Base-by-base conservation (phyloP, 2,888 invertebrate genomes). In the Coremacera marginata region DNA sequence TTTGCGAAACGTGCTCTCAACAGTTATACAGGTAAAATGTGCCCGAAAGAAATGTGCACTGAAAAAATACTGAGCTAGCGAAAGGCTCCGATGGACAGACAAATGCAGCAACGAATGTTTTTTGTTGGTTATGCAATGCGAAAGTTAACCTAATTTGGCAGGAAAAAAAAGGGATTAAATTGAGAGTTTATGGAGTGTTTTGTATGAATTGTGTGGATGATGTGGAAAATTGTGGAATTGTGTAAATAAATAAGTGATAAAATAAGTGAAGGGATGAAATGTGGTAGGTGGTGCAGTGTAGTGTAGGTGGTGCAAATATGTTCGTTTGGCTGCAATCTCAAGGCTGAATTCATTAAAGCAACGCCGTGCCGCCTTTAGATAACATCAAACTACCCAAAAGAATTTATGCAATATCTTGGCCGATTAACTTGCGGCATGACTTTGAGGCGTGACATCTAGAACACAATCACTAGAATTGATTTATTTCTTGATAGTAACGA, bases 111-210 rank as follows among this genome's bases (percentile, higher is more conserved):
- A 67, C 60, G 70, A 67, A 60, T 67, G 44, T 51, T 70, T 80
- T 76, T 78, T 78, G 71, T 73, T 78, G 80, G 79, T 87, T 87
- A 87, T 87, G 87, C 87, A 87, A 87, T 85, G 84, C 80, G 82
- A 83, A 57, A 76, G 70, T 75, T 79, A 79, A 79, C 79, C 79
- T 79, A 71, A 75, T 68, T 70, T 62, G 7, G n/a, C 25, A 11
- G 22, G 14, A 9, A 25, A 25, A 25, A 25, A 34, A 55, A 19
- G 25, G n/a, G 27, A 14, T 8, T 2, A 27, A 60, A 60, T 60
- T 60, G 3, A 11, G 11, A 14, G 1, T 11, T 11, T 11, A 2
- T 37, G 37, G 11, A 11, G 11, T 1, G 4, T 44, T 44, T 44
- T 44, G 14, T 9, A 60, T 25, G 19, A 22, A 60, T 5, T 11